Evolutionary conservation across 2,888 invertebrate genomes (phyloP).

Genomic region (Nomada hirtipes): DNA sequence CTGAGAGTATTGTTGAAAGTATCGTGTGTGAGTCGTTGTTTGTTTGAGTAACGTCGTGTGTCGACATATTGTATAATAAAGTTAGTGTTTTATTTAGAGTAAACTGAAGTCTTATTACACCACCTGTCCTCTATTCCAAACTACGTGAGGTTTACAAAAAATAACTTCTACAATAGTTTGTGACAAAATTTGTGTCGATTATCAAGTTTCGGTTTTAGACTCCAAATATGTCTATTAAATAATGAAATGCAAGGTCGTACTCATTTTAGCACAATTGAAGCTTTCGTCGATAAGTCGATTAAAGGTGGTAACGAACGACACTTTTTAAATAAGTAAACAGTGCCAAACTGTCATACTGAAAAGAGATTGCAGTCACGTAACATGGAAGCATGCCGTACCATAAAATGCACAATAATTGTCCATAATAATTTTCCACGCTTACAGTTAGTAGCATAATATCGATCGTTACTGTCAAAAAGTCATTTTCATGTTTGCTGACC

Average conservation of each 20-base stretch:
- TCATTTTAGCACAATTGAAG: slow-evolving; percentile 58
- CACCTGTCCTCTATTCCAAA: too few relatives aligned
- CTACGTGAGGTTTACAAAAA: too few relatives aligned
- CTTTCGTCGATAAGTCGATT: slow-evolving; percentile 35
- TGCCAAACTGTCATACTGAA: background rate
- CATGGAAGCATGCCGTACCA: background rate
- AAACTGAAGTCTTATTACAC: too few relatives aligned
- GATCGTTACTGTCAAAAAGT: too few relatives aligned
- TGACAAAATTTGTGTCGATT: background rate
- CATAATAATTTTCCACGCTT: background rate
- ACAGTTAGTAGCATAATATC: background rate
- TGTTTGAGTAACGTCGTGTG: too few relatives aligned
- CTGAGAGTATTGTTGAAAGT: too few relatives aligned
- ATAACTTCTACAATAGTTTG: too few relatives aligned
- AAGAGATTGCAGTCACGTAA: slow-evolving; percentile 19
- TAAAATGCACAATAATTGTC: slow-evolving; percentile 22
- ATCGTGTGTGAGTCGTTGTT: too few relatives aligned
- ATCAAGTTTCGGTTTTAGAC: background rate
- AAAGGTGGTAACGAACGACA: background rate
- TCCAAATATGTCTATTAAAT: slow-evolving; percentile 10
- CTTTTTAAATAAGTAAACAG: slow-evolving; percentile 35
- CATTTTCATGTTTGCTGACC: too few relatives aligned
- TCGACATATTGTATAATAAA: too few relatives aligned
- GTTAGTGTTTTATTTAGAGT: too few relatives aligned
- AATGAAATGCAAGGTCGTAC: slow-evolving; percentile 42